A percentile compares a stretch with the other conserved stretches of the same genome.
Evolutionary conservation across 1,140 invertebrate genomes (phyloP).

Genomic region (Atta colombica): DNA sequence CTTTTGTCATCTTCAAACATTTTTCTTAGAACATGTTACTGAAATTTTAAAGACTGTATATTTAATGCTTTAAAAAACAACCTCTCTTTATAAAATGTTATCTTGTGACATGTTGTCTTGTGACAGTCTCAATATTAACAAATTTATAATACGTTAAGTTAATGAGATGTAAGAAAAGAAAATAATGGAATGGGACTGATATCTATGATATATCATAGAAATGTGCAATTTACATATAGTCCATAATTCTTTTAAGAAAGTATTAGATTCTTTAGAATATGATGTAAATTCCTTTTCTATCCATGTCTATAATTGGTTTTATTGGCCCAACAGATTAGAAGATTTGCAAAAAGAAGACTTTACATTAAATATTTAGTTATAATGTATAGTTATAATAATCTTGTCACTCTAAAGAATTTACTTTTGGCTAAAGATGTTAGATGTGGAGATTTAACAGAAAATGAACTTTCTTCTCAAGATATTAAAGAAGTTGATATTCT

Average conservation of each 20-base stretch:
- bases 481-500: background rate
- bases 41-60: background rate
- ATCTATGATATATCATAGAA: background rate
- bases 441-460: too few species aligned
- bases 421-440: too few species aligned
- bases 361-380: too few species aligned
- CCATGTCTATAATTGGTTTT: background rate
- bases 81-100: too few species aligned
- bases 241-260: background rate
- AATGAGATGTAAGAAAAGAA: background rate
- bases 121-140: background rate
- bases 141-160: background rate
- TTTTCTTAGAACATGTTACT: background rate
- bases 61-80: background rate
- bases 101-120: too few species aligned
- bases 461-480: too few species aligned
- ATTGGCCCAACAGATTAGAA: background rate
- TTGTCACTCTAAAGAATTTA: too few species aligned
- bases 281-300: background rate
- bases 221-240: background rate
- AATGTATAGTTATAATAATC: too few species aligned
- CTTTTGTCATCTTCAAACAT: too few species aligned
- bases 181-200: background rate
- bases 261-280: background rate
- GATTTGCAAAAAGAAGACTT: background rate